Base-by-base conservation (phyloP, 2,797 vertebrate genomes). In the Pseudopleuronectes americanus region DNA sequence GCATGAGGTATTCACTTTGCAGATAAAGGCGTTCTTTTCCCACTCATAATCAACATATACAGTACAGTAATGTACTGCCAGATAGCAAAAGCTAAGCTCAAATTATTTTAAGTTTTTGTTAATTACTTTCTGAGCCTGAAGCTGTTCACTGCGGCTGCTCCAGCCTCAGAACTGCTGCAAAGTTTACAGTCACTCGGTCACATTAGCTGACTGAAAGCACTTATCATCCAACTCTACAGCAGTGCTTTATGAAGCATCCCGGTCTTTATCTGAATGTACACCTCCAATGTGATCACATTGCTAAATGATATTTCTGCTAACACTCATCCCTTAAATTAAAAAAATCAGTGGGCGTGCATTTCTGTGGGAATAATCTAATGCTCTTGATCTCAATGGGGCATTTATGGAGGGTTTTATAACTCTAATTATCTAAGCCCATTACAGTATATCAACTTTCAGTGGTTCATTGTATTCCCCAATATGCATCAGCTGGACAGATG, bases 61-160 rank as follows among this genome's bases (percentile, higher is more conserved):
- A 92, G 89, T 87, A 92, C 89, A 92, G 89, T 90, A 94, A 94
- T 92, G 92, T 91, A 4, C 36, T 70, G 65, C 79, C 86, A 92
- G 94, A 95, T 95, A 94, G 90, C 84, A 77, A 87, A 81, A 92
- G 85, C 94, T 94, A 92, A 93, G 87, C 91, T 91, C 89, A 93
- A 93, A 95, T 95, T 93, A 95, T 95, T 94, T 94, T 73, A 93
- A 92, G 91, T 93, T 95, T 93, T 89, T 91, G 86, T 93, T 94
- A 95, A 95, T 95, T 94, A 93, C 93, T 94, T 95, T 95, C 92
- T 87, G 72, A 84, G 94, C 94, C 94, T 84, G 85, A 83, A 95
- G 93, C 93, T 77, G 77, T 90, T 88, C 81, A 74, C 74, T 64
- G 85, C 84, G 74, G 87, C 87, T 65, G 86, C 87, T 84, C 62